Conservation (phyloP, 2,888 invertebrate species). For the Scrobipalpa costella region DNA sequence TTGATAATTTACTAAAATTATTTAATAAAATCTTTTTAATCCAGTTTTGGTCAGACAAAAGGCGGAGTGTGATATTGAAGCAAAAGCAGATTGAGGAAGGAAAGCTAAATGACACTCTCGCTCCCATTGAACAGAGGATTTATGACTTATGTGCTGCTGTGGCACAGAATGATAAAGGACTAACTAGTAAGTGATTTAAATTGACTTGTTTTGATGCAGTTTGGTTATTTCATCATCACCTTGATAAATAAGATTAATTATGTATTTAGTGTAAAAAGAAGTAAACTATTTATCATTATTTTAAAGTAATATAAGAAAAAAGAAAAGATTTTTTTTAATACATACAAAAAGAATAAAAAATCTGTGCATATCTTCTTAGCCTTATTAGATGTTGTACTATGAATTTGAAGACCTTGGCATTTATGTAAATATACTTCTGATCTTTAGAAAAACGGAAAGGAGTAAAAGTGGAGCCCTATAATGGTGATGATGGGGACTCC, state of each 20-base stretch:
- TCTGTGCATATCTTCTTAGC: too few relatives aligned
- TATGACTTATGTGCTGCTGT: slow-evolving; percentile 28
- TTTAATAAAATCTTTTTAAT: neutral
- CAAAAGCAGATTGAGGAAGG: slow-evolving; percentile 62
- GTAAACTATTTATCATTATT: too few relatives aligned
- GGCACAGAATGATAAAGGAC: slow-evolving; percentile 38
- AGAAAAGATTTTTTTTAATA: too few relatives aligned
- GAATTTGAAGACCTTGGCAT: too few relatives aligned
- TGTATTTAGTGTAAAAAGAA: too few relatives aligned
- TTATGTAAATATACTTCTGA: slow-evolving; percentile 16
- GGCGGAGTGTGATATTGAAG: slow-evolving; percentile 56
- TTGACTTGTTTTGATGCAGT: neutral
- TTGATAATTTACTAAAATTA: slow-evolving; percentile 25
- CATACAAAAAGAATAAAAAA: too few relatives aligned
- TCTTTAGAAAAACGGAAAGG: slow-evolving; percentile 55
- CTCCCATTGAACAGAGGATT: slow-evolving; percentile 58
- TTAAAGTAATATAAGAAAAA: too few relatives aligned
- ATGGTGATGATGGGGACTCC: slow-evolving; percentile 51
- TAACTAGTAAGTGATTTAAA: slow-evolving; percentile 46
- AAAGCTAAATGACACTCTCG: slow-evolving; percentile 48
- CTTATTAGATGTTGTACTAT: too few relatives aligned
- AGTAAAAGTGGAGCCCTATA: slow-evolving; percentile 56
- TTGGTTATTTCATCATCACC: too few relatives aligned
- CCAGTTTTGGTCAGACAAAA: slow-evolving; percentile 71
- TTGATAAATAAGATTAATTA: too few relatives aligned